A percentile compares a stretch with the other conserved stretches of the same genome.
phyloP scores from a whole-genome alignment of 2,113 vertebrate species.

The Herpetotheres cachinnans region DNA sequence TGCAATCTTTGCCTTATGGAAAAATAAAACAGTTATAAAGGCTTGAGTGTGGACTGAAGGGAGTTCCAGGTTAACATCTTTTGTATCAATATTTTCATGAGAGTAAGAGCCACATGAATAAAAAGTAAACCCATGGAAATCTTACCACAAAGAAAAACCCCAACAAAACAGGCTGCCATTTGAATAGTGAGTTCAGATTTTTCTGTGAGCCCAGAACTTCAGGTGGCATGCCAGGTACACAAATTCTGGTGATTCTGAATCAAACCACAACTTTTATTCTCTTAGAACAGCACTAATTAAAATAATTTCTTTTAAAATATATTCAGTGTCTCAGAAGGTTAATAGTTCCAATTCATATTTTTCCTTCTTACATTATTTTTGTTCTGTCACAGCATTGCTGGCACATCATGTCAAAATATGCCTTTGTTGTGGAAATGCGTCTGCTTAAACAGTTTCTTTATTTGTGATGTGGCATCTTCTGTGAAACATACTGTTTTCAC shows the following conservation, averaged over 20 bases:
- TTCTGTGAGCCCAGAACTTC: not conserved
- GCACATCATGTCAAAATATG: not conserved
- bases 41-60: not conserved
- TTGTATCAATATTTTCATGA: not conserved
- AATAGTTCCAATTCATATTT: not conserved
- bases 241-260: not conserved
- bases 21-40: not conserved
- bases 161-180: not conserved
- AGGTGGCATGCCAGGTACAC: not conserved
- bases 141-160: not conserved
- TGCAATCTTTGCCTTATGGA: not conserved
- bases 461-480: slow-evolving; percentile 27
- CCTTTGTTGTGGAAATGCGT: slow-evolving; percentile 41
- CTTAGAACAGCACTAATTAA: slow-evolving; percentile 19
- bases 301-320: not conserved
- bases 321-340: not conserved
- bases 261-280: not conserved
- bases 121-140: not conserved
- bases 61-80: not conserved
- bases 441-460: not conserved
- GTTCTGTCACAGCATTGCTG: not conserved
- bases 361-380: not conserved
- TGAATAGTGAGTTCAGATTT: not conserved
- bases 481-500: slow-evolving; percentile 1
- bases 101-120: not conserved